Conservation (phyloP, 2,797 vertebrate species). For the Gallinago solitaria region DNA sequence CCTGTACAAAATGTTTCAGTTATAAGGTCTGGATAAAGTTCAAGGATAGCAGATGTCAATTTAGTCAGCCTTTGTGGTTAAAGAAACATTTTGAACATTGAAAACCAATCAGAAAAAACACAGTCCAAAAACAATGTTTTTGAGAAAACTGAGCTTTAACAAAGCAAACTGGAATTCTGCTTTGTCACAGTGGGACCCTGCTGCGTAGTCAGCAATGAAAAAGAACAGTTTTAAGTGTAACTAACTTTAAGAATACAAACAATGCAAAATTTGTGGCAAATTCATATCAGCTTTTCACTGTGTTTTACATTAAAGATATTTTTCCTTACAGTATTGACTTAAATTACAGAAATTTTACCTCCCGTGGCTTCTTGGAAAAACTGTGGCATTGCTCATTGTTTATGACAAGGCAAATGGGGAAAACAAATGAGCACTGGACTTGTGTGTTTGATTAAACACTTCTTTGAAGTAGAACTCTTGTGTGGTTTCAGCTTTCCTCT, state of each 20-base stretch:
- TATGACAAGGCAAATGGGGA: not conserved
- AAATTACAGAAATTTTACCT: not conserved
- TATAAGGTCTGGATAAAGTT: not conserved
- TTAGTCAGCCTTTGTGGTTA: not conserved
- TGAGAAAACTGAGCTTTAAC: not conserved
- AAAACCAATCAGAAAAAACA: not conserved
- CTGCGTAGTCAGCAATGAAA: not conserved
- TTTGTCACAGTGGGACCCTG: not conserved
- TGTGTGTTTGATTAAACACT: not conserved
- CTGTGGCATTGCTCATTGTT: not conserved
- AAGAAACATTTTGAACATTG: not conserved
- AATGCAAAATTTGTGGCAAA: not conserved
- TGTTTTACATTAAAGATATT: not conserved
- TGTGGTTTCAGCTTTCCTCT: conserved; percentile 5
- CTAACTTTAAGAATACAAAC: not conserved
- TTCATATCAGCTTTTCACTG: not conserved
- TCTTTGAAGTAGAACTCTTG: not conserved
- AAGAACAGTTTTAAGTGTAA: not conserved
- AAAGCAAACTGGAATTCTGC: not conserved
- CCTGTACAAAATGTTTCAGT: not conserved
- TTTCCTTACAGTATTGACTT: not conserved
- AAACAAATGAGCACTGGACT: not conserved
- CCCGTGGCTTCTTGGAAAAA: not conserved
- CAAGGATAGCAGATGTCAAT: not conserved
- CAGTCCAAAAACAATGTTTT: not conserved